Conservation (phyloP, 1,140 invertebrate genomes). For the Drosophila azteca region DNA sequence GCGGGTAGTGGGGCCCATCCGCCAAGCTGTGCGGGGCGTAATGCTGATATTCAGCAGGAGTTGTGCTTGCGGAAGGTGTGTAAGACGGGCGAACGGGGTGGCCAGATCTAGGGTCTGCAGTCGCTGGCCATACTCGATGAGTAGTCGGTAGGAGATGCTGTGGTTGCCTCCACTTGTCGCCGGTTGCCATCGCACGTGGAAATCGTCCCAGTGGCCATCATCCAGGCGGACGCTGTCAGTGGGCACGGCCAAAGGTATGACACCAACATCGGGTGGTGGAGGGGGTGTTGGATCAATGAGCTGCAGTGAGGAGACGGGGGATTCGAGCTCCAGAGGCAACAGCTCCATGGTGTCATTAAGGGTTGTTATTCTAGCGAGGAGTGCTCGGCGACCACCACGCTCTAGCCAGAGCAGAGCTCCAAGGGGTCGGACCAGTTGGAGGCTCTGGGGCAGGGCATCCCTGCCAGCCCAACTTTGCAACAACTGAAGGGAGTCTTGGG, state of each 20-base stretch:
- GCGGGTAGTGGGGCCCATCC: slow-evolving; percentile 87
- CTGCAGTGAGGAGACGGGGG: slow-evolving; percentile 32
- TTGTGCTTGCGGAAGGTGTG: slow-evolving; percentile 87
- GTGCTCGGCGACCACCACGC: slow-evolving; percentile 7
- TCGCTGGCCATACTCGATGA: slow-evolving; percentile 54
- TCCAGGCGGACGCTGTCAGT: slow-evolving; percentile 86
- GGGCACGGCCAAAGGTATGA: slow-evolving; percentile 89
- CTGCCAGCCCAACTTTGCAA: neutral
- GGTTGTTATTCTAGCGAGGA: slow-evolving; percentile 2
- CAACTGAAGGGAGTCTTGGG: slow-evolving; percentile 11
- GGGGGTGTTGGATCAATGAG: slow-evolving; percentile 1
- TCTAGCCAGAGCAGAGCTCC: slow-evolving; percentile 52
- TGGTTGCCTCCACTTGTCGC: slow-evolving; percentile 91
- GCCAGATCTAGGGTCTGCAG: slow-evolving; percentile 47
- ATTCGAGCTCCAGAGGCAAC: neutral
- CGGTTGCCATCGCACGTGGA: slow-evolving; percentile 92
- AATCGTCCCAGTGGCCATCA: slow-evolving; percentile 89
- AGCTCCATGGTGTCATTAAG: slow-evolving; percentile 12
- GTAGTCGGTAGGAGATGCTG: slow-evolving; percentile 88
- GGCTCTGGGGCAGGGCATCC: slow-evolving; percentile 37
- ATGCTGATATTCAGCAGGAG: slow-evolving; percentile 88
- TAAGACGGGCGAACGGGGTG: slow-evolving; percentile 62
- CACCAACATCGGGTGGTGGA: slow-evolving; percentile 77
- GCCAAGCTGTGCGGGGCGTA: slow-evolving; percentile 93
- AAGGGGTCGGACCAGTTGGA: slow-evolving; percentile 42